Conservation (phyloP, 1,140 invertebrate genomes). For the Octopus bimaculoides region DNA sequence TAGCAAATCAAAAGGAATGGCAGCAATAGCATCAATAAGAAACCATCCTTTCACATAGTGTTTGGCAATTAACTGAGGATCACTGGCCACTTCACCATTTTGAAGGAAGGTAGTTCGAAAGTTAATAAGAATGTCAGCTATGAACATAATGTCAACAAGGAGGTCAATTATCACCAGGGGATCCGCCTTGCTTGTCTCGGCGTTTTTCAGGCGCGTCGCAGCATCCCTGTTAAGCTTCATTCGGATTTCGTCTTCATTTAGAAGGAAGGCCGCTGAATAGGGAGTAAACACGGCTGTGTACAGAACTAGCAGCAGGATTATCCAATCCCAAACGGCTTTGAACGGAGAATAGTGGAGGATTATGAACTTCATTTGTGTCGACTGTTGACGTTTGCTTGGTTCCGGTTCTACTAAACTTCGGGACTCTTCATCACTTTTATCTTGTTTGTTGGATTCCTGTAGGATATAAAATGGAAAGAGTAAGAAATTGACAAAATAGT, state of each 20-base stretch:
- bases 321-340: conserved; percentile 99
- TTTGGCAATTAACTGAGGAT: conserved; percentile 55
- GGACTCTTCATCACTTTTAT: conserved; percentile 14
- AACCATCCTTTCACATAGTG: conserved; percentile 59
- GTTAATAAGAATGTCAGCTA: conserved; percentile 58
- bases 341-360: conserved; percentile 98
- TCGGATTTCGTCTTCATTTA: conserved; percentile 70
- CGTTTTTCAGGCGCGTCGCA: conserved; percentile 35
- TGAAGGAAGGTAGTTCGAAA: conserved; percentile 58
- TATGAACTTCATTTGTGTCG: conserved; percentile 61
- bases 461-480: neutral
- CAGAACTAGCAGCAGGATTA: conserved; percentile 92
- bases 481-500: neutral
- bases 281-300: conserved; percentile 99
- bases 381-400: conserved; percentile 30
- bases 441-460: conserved; percentile 19
- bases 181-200: conserved; percentile 40
- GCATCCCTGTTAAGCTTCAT: conserved; percentile 51
- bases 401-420: conserved; percentile 14
- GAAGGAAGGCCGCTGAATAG: conserved; percentile 95
- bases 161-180: conserved; percentile 56
- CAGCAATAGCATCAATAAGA: conserved; percentile 55
- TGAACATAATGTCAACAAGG: conserved; percentile 58
- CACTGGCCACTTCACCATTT: conserved; percentile 54
- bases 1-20: conserved; percentile 56